Base-by-base conservation (phyloP, 2,888 invertebrate species). In the Hybos culiciformis region DNA sequence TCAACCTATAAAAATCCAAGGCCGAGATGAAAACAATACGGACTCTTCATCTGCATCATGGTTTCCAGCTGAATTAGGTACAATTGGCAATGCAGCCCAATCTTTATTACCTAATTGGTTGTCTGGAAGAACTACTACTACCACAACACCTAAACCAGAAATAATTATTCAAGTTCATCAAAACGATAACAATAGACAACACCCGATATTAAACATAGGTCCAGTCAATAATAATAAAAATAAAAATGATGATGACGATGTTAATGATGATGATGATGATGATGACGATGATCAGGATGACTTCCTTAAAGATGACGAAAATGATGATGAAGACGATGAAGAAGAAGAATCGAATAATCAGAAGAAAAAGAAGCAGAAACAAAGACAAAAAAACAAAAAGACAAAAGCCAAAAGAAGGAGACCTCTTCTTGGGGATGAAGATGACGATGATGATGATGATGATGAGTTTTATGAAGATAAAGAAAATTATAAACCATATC, bases 1-100 rank as follows among this genome's bases (percentile, higher is more conserved):
- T 37, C 39, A 41, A 21, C 48, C 46, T n/a, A 43, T 45, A 38
- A n/a, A n/a, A n/a, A n/a, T n/a, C n/a, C 37, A 45, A 7, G 29
- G 41, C 15, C 29, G 31, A 17, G 31, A 38, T 21, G n/a, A 14
- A 20, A n/a, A 21, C 11, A 15, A 14, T 15, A 14, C 11, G 12
- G 5, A 21, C 8, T 34, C 14, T 21, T 24, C 21, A 15, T 20
- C 12, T 4, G 24, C n/a, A 29, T 34, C 43, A 11, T 21, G 37
- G 38, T 33, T 32, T 7, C 33, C 33, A 21, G 24, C 21, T 38
- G 41, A 38, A 14, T 34, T 26, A 9, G 31, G 29, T 15, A 33
- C 11, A 14, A n/a, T 41, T 11, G 41, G 34, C 12, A 33, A 37
- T 15, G 41, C 41, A 6, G 44, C 41, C 15, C 32, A 14, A 24